These are phyloP conservation scores for Gambusia holbrooki DNA, from an alignment of 2,113 vertebrate genomes.

Conservation along the genomic window DNA sequence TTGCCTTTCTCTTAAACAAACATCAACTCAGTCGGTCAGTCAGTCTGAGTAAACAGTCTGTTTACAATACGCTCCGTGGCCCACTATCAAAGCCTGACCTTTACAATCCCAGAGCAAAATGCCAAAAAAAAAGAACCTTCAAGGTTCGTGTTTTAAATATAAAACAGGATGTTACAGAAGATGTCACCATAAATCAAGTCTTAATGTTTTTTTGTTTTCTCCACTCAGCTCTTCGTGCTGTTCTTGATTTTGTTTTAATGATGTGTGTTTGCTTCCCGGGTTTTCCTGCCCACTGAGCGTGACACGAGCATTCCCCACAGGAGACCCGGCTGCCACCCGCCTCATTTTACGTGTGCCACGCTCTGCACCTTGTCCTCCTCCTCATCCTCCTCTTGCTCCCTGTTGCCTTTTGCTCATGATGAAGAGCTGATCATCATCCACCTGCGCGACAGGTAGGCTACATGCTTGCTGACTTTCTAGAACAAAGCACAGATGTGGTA, in stretches of 20 bases:
- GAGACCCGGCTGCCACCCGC: constrained; percentile 38
- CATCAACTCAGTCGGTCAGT: constrained; percentile 6
- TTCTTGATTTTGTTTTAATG: constrained; percentile 50
- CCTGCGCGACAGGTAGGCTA: constrained; percentile 46
- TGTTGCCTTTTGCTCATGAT: neutral
- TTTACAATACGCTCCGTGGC: constrained; percentile 4
- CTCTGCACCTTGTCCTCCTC: constrained; percentile 5
- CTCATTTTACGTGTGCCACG: constrained; percentile 21
- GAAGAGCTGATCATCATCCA: constrained; percentile 10
- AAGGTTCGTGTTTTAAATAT: neutral
- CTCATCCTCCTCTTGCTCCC: neutral
- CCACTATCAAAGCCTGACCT: neutral
- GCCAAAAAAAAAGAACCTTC: too few relatives aligned
- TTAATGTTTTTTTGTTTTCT: constrained; percentile 22
- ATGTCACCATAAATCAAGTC: constrained; percentile 1
- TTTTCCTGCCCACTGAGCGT: constrained; percentile 59
- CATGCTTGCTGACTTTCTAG: constrained; percentile 27
- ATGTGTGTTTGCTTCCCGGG: constrained; percentile 31
- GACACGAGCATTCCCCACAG: constrained; percentile 52
- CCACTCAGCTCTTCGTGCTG: neutral
- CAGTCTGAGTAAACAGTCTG: constrained; percentile 12
- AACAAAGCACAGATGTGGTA: constrained; percentile 45
- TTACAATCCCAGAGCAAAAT: neutral
- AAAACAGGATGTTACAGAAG: neutral
- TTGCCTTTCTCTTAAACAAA: constrained; percentile 1